Evolutionary conservation across 2,797 vertebrate species (phyloP).

Genomic region (Acestrorhynchus altus): DNA sequence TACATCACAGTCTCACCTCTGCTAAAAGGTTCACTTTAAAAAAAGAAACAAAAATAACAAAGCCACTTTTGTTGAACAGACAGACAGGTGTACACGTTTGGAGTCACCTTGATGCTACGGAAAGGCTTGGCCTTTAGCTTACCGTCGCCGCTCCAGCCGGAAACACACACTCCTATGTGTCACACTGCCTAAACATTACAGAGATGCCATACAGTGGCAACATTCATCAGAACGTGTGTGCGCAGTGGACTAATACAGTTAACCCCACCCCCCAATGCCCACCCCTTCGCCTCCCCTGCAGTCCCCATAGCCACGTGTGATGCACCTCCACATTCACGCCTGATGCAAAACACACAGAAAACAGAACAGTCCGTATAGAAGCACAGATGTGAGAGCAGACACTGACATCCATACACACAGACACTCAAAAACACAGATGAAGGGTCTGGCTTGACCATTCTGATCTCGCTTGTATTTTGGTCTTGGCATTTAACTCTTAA

Average conservation of each 20-base stretch:
- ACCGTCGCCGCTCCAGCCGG: constrained; percentile 77
- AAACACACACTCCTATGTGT: constrained; percentile 74
- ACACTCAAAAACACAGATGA: constrained; percentile 55
- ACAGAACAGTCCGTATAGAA: constrained; percentile 35
- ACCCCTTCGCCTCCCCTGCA: constrained; percentile 1
- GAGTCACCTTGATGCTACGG: constrained; percentile 67
- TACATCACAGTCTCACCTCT: constrained; percentile 73
- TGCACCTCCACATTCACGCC: constrained; percentile 44
- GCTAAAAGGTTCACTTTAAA: constrained; percentile 43
- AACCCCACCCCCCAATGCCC: not conserved
- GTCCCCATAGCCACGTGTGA: constrained; percentile 16
- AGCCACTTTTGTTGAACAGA: constrained; percentile 28
- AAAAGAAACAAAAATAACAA: not conserved
- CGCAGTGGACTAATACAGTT: constrained; percentile 45
- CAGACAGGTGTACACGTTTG: constrained; percentile 57
- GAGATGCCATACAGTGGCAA: constrained; percentile 68
- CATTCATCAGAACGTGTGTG: constrained; percentile 57
- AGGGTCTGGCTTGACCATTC: constrained; percentile 5
- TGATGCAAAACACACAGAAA: constrained; percentile 48
- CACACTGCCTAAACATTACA: constrained; percentile 78
- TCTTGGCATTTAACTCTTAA: not conserved
- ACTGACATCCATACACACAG: constrained; percentile 63
- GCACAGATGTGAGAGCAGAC: constrained; percentile 54
- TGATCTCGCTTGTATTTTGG: not conserved
- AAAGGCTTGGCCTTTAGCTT: constrained; percentile 72